Evolutionary conservation across 2,888 invertebrate species (phyloP).

Genomic region (Stomorhina lunata): DNA sequence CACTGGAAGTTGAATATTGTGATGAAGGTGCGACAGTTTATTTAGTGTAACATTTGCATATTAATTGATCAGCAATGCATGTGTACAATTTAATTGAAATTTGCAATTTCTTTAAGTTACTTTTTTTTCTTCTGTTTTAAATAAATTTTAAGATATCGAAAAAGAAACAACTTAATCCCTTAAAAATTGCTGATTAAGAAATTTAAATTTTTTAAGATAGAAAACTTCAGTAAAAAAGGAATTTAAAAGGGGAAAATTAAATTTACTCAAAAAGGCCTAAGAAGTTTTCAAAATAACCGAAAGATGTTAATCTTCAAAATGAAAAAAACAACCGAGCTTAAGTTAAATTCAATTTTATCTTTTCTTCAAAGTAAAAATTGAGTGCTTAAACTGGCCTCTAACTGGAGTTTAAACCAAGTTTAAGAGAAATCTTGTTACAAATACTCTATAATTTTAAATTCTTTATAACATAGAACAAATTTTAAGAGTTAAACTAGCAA

Average conservation of each 20-base stretch:
- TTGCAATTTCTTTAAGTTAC: slow-evolving; percentile 55
- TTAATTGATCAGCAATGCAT: slow-evolving; percentile 74
- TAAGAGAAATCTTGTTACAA: no score
- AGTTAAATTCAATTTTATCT: no score
- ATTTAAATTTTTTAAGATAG: slow-evolving; percentile 35
- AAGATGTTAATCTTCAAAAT: no score
- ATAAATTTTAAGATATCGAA: slow-evolving; percentile 36
- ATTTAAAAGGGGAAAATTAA: neutral
- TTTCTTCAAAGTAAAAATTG: no score
- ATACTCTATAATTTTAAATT: no score
- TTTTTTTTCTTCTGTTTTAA: neutral
- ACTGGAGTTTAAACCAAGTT: no score
- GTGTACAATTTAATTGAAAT: slow-evolving; percentile 66
- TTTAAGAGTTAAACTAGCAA: no score
- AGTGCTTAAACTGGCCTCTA: no score
- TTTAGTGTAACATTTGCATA: slow-evolving; percentile 74
- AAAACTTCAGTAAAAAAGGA: neutral
- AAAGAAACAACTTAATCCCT: slow-evolving; percentile 10
- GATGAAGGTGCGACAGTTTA: slow-evolving; percentile 73
- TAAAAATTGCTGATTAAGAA: slow-evolving; percentile 36
- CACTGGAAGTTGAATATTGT: slow-evolving; percentile 27
- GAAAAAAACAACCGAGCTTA: no score
- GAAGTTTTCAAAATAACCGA: no score
- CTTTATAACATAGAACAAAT: no score
- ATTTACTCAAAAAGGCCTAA: neutral